Evolutionary conservation across 1,140 invertebrate species (phyloP).

Genomic region (Cecropterus lyciades): DNA sequence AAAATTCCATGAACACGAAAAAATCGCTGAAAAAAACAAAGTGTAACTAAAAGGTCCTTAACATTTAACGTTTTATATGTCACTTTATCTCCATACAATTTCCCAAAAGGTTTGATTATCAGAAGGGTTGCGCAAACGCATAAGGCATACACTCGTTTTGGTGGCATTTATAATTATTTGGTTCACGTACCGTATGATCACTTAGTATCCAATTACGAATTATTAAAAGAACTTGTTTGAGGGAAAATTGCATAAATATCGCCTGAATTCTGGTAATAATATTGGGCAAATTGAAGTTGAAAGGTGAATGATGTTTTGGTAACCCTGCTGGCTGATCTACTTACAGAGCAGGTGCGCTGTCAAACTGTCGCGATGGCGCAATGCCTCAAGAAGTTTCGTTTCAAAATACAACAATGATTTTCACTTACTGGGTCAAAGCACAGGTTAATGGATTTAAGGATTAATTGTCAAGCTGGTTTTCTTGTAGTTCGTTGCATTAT

Average conservation of each 20-base stretch:
- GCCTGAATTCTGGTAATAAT: conserved; percentile 6
- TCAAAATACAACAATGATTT: background rate
- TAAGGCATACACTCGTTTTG: background rate
- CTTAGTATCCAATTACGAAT: conserved; percentile 24
- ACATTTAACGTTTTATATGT: no score
- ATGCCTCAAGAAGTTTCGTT: background rate
- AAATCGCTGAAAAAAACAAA: no score
- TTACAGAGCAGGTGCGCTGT: background rate
- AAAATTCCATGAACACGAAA: no score
- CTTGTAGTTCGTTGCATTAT: no score
- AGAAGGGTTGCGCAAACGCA: background rate
- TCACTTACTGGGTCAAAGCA: background rate
- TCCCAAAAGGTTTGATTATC: background rate
- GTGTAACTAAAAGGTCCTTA: no score
- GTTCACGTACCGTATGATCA: conserved; percentile 14
- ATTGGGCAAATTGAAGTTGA: background rate
- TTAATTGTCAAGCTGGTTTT: no score
- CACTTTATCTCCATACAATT: background rate
- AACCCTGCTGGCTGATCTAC: conserved; percentile 5
- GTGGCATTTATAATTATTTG: conserved; percentile 17
- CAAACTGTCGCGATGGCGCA: conserved; percentile 10
- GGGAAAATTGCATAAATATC: conserved; percentile 16
- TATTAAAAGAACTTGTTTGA: conserved; percentile 14
- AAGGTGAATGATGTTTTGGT: background rate
- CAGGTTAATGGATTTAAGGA: no score